A percentile compares a stretch with the other conserved stretches of the same genome.
Conservation (phyloP, 2,797 vertebrate genomes). For the Varecia variegata region DNA sequence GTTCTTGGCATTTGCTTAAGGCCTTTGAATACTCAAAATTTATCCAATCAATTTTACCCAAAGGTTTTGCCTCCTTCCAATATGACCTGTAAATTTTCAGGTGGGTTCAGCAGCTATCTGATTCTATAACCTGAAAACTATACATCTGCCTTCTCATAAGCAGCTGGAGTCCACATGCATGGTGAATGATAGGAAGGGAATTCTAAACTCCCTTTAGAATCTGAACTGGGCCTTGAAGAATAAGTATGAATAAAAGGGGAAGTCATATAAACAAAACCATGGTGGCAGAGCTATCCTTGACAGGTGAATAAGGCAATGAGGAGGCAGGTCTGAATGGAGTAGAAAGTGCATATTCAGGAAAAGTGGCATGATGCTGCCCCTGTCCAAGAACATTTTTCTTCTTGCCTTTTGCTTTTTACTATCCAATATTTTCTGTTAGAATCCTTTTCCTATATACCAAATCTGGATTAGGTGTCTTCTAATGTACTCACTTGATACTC, state of each 20-base stretch:
- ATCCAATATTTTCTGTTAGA: neutral
- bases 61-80: neutral
- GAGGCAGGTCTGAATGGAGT: neutral
- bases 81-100: neutral
- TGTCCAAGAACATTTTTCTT: neutral
- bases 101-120: neutral
- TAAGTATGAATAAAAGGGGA: neutral
- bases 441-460: slow-evolving; percentile 28
- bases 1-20: neutral
- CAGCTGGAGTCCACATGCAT: neutral
- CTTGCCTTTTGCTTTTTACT: neutral
- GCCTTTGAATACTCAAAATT: slow-evolving; percentile 12
- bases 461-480: slow-evolving; percentile 1
- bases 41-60: neutral
- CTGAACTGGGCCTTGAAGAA: neutral
- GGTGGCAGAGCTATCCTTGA: neutral
- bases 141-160: neutral
- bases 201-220: slow-evolving; percentile 10
- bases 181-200: neutral
- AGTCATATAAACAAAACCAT: neutral
- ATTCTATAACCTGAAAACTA: neutral
- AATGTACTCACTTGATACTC: neutral
- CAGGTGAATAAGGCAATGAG: neutral
- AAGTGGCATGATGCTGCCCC: neutral
- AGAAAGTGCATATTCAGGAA: neutral